Base-by-base conservation (phyloP, 2,113 vertebrate genomes). In the Ramphastos sulfuratus region DNA sequence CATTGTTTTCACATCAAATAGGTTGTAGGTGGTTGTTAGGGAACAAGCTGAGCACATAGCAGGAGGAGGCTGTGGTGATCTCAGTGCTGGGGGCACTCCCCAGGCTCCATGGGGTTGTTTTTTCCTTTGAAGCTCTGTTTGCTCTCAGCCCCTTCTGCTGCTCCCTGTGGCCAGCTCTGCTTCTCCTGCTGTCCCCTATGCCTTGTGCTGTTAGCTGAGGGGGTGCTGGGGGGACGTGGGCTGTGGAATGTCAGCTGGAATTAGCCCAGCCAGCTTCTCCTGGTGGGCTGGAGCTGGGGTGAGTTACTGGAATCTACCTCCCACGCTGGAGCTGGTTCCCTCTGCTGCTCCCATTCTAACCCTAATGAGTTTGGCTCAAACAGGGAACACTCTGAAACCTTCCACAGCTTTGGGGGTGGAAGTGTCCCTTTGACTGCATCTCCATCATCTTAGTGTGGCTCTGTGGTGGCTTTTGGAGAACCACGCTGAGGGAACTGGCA, bases 191-290 rank as follows among this genome's bases (percentile, higher is more conserved):
- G n/a, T 46, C 56, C 1, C 39, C 46, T 7, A 2, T 17, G 21
- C 16, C 59, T 19, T 10, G 58, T 16, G 35, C 75, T 58, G 3
- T 23, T 18, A 3, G 0, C 2, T 4, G n/a, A 1, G 1, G 25
- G 25, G 56, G 16, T 46, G 44, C 16, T 46, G 15, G 44, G 15
- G 44, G 44, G 44, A 18, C 44, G 5, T 5, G 50, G 37, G 35
- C 33, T 33, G 72, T 5, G 66, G 72, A 33, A 44, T 24, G 52
- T 63, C 85, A 35, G 52, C 59, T 60, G 44, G 61, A n/a, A 60
- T 58, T 52, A 46, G 24, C 4, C 1, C 7, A 14, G 44, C 58
- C 15, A 15, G 5, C 39, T 39, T 21, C 71, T 50, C 4, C 1
- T 4, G 11, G 69, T 16, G 73, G 74, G 89, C 33, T 42, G 64